Conservation (phyloP, 2,888 invertebrate species). For the Timema cristinae region DNA sequence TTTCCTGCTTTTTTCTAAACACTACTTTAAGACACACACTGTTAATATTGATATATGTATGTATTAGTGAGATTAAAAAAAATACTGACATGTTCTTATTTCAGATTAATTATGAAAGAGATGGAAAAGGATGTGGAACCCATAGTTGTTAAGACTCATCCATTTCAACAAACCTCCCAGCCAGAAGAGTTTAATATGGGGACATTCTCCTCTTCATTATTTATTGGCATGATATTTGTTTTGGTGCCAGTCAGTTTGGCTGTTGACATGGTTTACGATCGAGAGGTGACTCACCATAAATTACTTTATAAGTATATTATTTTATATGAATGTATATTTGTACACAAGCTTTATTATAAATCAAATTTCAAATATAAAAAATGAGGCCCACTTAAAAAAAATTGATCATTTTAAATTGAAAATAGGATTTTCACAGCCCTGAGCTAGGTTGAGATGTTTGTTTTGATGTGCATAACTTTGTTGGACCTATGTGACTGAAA, state of each 20-base stretch:
- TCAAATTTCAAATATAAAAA: too few species aligned
- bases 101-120: slow-evolving; percentile 27
- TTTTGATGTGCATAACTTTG: too few species aligned
- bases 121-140: slow-evolving; percentile 42
- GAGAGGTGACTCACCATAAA: slow-evolving; percentile 57
- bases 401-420: too few species aligned
- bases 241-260: slow-evolving; percentile 72
- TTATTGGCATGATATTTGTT: slow-evolving; percentile 78
- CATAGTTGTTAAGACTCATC: slow-evolving; percentile 63
- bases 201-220: slow-evolving; percentile 66
- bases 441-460: too few species aligned
- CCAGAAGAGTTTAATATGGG: slow-evolving; percentile 68
- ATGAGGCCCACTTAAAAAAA: too few species aligned
- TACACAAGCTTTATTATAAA: too few species aligned
- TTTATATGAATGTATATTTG: background rate
- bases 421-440: too few species aligned
- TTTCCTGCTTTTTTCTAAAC: too few species aligned
- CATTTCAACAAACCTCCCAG: slow-evolving; percentile 69
- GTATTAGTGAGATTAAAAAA: too few species aligned
- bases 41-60: too few species aligned
- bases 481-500: too few species aligned
- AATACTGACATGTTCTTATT: slow-evolving; percentile 10
- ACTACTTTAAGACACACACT: too few species aligned
- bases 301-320: slow-evolving; percentile 28
- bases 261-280: slow-evolving; percentile 76